Conservation (phyloP, 2,888 invertebrate species). For the Uropetala carovei region DNA sequence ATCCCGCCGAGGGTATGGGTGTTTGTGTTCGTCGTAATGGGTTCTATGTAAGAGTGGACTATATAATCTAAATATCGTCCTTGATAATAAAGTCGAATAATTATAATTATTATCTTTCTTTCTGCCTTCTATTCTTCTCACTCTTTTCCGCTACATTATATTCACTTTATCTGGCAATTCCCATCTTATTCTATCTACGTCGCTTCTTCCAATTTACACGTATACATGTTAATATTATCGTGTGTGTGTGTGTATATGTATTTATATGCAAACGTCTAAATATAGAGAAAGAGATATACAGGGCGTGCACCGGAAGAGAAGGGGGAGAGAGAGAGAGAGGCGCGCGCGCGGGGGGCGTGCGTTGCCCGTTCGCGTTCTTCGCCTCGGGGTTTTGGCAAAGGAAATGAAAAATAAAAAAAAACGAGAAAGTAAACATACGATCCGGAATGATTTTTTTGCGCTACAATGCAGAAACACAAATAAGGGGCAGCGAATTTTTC, state of each 20-base stretch:
- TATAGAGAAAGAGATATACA: neutral
- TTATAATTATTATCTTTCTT: too few relatives aligned
- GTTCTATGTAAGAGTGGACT: too few relatives aligned
- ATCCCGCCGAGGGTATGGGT: too few relatives aligned
- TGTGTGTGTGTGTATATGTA: neutral
- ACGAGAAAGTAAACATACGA: conserved; percentile 10
- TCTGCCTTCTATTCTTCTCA: neutral
- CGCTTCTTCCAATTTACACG: neutral
- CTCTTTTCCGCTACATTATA: neutral
- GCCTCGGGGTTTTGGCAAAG: conserved; percentile 50
- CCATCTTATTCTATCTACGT: too few relatives aligned
- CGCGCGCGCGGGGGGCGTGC: conserved; percentile 7
- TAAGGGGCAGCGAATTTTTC: conserved; percentile 52
- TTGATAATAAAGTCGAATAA: too few relatives aligned
- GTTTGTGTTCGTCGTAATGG: too few relatives aligned
- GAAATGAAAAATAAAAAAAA: conserved; percentile 39
- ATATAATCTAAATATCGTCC: too few relatives aligned
- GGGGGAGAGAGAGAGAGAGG: too few relatives aligned
- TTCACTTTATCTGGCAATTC: neutral
- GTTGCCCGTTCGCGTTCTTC: conserved; percentile 39
- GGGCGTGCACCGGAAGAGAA: neutral
- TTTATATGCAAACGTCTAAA: neutral
- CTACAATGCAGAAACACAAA: conserved; percentile 59
- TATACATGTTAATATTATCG: neutral
- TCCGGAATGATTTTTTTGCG: conserved; percentile 14